These are phyloP conservation scores for Karalla daura DNA, from an alignment of 2,797 vertebrate species.

Conservation along the genomic window DNA sequence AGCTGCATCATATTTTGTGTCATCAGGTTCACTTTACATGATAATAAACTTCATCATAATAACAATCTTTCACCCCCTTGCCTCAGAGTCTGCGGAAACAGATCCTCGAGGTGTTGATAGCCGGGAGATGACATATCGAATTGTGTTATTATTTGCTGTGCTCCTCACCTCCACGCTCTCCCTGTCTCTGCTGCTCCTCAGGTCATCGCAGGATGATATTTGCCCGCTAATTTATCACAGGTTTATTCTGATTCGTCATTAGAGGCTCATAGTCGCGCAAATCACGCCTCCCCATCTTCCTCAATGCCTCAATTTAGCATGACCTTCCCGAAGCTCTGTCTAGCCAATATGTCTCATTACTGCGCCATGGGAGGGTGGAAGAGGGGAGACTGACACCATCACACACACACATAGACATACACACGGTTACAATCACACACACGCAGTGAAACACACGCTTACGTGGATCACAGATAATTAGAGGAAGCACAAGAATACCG, in stretches of 20 bases:
- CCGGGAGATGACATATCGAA: slow-evolving; percentile 35
- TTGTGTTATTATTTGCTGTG: slow-evolving; percentile 15
- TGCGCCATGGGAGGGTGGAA: slow-evolving; percentile 55
- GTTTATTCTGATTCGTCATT: slow-evolving; percentile 64
- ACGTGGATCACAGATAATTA: slow-evolving; percentile 53
- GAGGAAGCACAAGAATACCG: slow-evolving; percentile 39
- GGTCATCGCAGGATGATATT: slow-evolving; percentile 37
- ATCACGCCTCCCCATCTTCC: slow-evolving; percentile 54
- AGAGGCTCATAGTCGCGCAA: slow-evolving; percentile 32
- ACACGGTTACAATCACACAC: slow-evolving; percentile 18
- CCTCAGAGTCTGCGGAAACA: slow-evolving; percentile 12
- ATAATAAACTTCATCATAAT: slow-evolving; percentile 20
- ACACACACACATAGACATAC: slow-evolving; percentile 12
- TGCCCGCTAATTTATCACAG: slow-evolving; percentile 45
- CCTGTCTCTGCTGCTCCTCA: slow-evolving; percentile 16
- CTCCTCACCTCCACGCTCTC: slow-evolving; percentile 17
- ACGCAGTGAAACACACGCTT: slow-evolving; percentile 3
- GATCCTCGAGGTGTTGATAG: slow-evolving; percentile 28
- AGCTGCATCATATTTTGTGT: slow-evolving; percentile 34
- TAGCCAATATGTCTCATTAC: slow-evolving; percentile 75
- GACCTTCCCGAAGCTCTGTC: slow-evolving; percentile 74
- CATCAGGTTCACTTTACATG: slow-evolving; percentile 17
- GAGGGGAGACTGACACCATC: slow-evolving; percentile 18
- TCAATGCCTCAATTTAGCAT: slow-evolving; percentile 62
- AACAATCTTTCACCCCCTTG: slow-evolving; percentile 12